phyloP scores from a whole-genome alignment of 2,797 vertebrate species.

The Scleropages formosus region DNA sequence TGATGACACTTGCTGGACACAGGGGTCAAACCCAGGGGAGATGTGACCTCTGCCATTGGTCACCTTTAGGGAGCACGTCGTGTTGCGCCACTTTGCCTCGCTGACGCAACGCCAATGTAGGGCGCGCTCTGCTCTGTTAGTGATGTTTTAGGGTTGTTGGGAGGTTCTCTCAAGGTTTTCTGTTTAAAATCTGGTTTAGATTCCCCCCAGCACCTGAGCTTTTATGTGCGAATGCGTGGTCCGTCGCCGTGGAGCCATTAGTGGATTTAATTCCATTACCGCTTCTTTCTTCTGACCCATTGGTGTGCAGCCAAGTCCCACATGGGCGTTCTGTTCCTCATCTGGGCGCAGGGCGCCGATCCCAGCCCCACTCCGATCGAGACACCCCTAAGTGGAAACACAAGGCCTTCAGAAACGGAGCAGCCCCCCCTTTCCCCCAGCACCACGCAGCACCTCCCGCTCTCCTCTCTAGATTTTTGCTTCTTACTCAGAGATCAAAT shows the following conservation, averaged over 20 bases:
- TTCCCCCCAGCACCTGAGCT: neutral
- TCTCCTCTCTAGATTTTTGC: neutral
- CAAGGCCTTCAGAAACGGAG: conserved; percentile 9
- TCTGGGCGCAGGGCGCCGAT: conserved; percentile 1
- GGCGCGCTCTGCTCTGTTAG: conserved; percentile 1
- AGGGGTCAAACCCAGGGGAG: too few species aligned
- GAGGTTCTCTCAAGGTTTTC: neutral
- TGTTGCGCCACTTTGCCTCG: too few species aligned
- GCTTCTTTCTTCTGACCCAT: neutral
- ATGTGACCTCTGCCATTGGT: too few species aligned
- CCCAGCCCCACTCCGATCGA: neutral
- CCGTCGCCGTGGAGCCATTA: conserved; percentile 20
- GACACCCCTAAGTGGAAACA: conserved; percentile 27
- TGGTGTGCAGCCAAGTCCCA: neutral
- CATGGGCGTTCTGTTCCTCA: conserved; percentile 8
- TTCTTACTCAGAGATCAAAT: neutral
- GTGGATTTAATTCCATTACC: conserved; percentile 7
- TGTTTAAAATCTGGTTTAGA: neutral
- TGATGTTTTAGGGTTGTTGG: neutral
- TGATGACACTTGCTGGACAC: too few species aligned
- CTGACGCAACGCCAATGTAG: too few species aligned
- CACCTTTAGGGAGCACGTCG: too few species aligned
- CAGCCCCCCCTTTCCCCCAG: neutral
- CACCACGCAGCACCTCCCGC: neutral
- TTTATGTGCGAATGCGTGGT: conserved; percentile 9